Evolutionary conservation across 2,888 invertebrate genomes (phyloP).

Genomic region (Linnaemya vulpina): DNA sequence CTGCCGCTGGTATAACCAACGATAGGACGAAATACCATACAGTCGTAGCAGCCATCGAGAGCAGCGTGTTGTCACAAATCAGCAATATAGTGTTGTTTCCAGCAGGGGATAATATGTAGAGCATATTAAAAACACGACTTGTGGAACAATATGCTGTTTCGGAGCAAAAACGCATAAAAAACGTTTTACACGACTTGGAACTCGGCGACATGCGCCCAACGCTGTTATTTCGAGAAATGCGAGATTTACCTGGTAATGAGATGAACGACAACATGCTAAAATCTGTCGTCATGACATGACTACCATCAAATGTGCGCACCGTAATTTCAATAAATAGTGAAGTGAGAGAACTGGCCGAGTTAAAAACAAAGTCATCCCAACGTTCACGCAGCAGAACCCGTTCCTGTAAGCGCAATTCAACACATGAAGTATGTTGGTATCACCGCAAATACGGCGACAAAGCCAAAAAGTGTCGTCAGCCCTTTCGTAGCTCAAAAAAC

Average conservation of each 20-base stretch:
- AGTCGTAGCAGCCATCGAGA: constrained; percentile 74
- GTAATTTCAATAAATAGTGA: constrained; percentile 72
- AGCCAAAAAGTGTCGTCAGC: too few relatives aligned
- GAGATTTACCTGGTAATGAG: constrained; percentile 67
- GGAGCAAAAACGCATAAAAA: constrained; percentile 71
- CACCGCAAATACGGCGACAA: constrained; percentile 61
- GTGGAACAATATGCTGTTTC: constrained; percentile 72
- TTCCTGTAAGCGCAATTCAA: neutral
- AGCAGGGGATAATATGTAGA: constrained; percentile 66
- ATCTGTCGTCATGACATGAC: constrained; percentile 73
- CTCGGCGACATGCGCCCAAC: constrained; percentile 74
- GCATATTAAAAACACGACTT: constrained; percentile 66
- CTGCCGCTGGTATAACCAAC: constrained; percentile 67
- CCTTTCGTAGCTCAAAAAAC: constrained; percentile 53
- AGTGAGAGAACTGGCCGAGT: constrained; percentile 60
- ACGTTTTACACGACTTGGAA: constrained; percentile 72
- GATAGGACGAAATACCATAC: constrained; percentile 74
- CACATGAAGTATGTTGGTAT: constrained; percentile 65
- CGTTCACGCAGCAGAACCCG: constrained; percentile 19
- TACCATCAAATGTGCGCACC: constrained; percentile 67
- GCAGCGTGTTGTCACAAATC: constrained; percentile 72
- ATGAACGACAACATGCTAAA: constrained; percentile 71
- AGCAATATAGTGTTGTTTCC: constrained; percentile 74
- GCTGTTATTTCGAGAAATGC: constrained; percentile 74
- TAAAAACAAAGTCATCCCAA: constrained; percentile 5